phyloP scores from a whole-genome alignment of 2,113 vertebrate genomes.

The Coreoperca whiteheadi region DNA sequence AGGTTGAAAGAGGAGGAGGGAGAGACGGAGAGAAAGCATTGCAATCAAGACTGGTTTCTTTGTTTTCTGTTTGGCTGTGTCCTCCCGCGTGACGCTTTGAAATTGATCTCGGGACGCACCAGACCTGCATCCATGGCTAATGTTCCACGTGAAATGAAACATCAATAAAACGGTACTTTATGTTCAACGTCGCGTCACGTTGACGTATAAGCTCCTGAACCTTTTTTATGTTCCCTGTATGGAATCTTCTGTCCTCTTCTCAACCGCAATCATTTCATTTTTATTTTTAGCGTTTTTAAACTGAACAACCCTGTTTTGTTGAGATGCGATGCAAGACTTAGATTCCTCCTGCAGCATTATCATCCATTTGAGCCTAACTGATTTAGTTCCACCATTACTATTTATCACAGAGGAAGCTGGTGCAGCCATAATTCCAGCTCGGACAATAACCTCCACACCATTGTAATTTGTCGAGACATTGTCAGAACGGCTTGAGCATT shows the following conservation, averaged over 20 bases:
- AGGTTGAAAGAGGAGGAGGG: constrained; percentile 76
- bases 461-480: constrained; percentile 70
- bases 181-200: constrained; percentile 32
- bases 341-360: constrained; percentile 17
- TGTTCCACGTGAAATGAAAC: constrained; percentile 65
- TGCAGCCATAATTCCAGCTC: constrained; percentile 69
- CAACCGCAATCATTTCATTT: neutral
- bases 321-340: neutral
- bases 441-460: constrained; percentile 71
- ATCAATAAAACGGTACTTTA: constrained; percentile 59
- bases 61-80: constrained; percentile 80
- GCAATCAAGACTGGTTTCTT: constrained; percentile 72
- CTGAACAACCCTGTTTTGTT: neutral
- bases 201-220: constrained; percentile 16
- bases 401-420: constrained; percentile 61
- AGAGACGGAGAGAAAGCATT: constrained; percentile 36
- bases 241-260: neutral
- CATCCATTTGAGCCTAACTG: constrained; percentile 48
- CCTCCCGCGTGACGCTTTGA: constrained; percentile 66
- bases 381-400: constrained; percentile 47
- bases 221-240: neutral
- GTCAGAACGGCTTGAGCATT: constrained; percentile 57
- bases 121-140: constrained; percentile 58
- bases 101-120: constrained; percentile 65
- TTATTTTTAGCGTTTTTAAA: constrained; percentile 25